Evolutionary conservation across 2,113 vertebrate species (phyloP), one percentile per base, ranked within the genome.

Genomic region (Zeus faber): DNA sequence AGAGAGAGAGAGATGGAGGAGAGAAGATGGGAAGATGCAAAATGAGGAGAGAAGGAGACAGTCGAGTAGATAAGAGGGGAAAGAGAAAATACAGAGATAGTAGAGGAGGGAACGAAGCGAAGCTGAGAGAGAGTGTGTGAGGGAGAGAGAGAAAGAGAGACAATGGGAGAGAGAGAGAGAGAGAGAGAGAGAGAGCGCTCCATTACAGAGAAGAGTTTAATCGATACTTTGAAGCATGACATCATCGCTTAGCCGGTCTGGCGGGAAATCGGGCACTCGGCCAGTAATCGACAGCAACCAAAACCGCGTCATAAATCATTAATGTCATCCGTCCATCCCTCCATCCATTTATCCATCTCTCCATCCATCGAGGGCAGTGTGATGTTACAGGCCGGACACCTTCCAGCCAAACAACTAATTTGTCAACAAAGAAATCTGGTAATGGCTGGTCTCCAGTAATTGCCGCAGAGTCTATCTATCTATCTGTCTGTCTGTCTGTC

Each of bases 221-320:
- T 87, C 56, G 22, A 87, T 82, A 76, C 52, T 50, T 61, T 67
- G 57, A 81, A 77, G 62, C 65, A 82, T 87, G 81, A 87, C 80
- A 83, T 87, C 85, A 87, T 70, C 39, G 27, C 65, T 74, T 61
- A 81, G 70, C 47, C 29, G 22, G 71, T 76, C 79, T 76, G 66
- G 56, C 69, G 75, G 73, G 81, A 79, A 53, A 46, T 60, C 55
- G 58, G 79, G 77, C 70, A 5, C 67, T 76, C 58, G 74, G 79
- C 82, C 79, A 77, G 76, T 67, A 82, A 85, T 72, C 24, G 48
- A 78, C 76, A 75, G 79, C 74, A 75, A 74, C 65, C 67, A 69
- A 60, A 77, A 59, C 68, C 69, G 2, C 5, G 43, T 43, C 46
- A 74, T 86, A 65, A 83, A 85, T 85, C 65, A 79, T 83, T 79